Conservation (phyloP, 2,113 vertebrate genomes). For the Zonotrichia leucophrys region DNA sequence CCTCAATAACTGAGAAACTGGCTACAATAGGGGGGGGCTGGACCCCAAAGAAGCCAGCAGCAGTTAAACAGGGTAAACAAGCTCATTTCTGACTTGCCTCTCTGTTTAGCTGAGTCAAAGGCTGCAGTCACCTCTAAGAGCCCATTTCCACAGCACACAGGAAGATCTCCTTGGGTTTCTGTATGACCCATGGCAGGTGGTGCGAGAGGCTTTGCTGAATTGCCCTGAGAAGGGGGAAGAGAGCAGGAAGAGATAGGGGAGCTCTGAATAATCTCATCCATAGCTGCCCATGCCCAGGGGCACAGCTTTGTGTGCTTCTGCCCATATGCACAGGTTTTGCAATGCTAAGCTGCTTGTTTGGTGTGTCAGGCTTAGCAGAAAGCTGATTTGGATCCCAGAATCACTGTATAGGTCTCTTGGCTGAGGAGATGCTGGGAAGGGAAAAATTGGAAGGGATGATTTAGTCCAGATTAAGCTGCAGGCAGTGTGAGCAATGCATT, state of each 20-base stretch:
- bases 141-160: not conserved
- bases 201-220: not conserved
- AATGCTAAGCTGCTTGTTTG: not conserved
- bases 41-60: not conserved
- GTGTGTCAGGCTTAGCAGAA: not conserved
- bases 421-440: not conserved
- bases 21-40: accelerated
- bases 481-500: not conserved
- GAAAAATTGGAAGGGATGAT: not conserved
- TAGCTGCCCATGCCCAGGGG: not conserved
- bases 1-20: not conserved
- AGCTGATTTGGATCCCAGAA: not conserved
- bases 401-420: not conserved
- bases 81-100: not conserved
- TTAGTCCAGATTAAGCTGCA: not conserved
- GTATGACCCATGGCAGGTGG: accelerated
- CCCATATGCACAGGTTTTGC: not conserved
- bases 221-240: not conserved
- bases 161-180: not conserved
- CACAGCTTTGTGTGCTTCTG: not conserved
- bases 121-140: not conserved
- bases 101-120: not conserved
- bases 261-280: not conserved
- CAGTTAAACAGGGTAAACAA: not conserved
- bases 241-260: not conserved